Evolutionary conservation across 2,888 invertebrate species (phyloP).

Genomic region (Alloplasta piceator): DNA sequence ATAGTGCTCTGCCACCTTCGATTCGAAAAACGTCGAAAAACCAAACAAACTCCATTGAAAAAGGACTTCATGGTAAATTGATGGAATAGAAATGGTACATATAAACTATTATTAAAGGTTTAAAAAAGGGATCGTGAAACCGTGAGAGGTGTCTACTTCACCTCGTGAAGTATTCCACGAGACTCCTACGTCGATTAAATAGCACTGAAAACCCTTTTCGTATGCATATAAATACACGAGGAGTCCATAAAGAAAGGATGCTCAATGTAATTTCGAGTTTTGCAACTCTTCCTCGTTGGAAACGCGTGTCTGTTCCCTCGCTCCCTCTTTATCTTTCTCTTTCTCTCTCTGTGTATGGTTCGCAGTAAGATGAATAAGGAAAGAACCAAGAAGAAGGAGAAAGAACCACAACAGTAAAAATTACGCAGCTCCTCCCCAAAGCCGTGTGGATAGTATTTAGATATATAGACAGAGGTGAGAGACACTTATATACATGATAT

Average conservation of each 20-base stretch:
- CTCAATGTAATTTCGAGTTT: constrained; percentile 62
- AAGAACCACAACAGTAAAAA: constrained; percentile 44
- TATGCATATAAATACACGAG: constrained; percentile 19
- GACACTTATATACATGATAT: too few species aligned
- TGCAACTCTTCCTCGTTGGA: constrained; percentile 42
- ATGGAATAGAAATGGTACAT: background rate
- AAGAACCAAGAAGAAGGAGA: constrained; percentile 29
- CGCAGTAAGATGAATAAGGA: background rate
- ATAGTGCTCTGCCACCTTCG: too few species aligned
- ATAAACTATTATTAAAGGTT: background rate
- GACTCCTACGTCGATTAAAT: too few species aligned
- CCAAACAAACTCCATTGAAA: too few species aligned
- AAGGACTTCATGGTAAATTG: too few species aligned
- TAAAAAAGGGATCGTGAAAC: too few species aligned
- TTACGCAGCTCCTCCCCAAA: constrained; percentile 47
- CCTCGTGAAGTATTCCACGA: too few species aligned
- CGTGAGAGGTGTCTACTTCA: too few species aligned
- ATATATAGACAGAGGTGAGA: constrained; percentile 37
- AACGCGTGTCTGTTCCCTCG: too few species aligned
- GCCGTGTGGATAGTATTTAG: constrained; percentile 32
- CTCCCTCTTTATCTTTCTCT: too few species aligned
- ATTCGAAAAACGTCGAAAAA: too few species aligned
- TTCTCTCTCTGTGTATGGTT: background rate
- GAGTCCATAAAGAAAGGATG: constrained; percentile 57
- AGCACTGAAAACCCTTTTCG: background rate